Percentiles rank a stretch among this genome's conserved stretches.
These are phyloP conservation scores for Orthonyx spaldingii DNA, from an alignment of 2,113 vertebrate genomes.

Conservation along the genomic window DNA sequence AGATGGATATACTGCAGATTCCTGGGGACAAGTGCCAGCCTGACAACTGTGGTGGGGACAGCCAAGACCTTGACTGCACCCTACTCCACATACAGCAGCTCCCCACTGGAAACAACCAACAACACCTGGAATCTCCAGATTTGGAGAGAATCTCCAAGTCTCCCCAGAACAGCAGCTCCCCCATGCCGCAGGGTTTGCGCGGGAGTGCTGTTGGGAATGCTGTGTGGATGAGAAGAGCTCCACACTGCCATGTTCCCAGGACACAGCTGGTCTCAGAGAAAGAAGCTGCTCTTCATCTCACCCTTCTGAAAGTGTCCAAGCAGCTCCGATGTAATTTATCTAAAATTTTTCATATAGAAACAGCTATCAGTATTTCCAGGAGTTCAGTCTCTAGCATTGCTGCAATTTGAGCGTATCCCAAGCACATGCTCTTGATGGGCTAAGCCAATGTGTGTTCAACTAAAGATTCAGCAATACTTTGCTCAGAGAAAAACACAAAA, in stretches of 20 bases:
- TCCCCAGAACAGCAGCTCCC: not conserved
- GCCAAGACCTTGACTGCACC: not conserved
- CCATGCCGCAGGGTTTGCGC: rapidly evolving
- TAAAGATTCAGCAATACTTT: not conserved
- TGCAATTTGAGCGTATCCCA: rapidly evolving
- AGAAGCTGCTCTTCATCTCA: not conserved
- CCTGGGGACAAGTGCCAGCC: not conserved
- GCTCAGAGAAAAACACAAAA: not conserved
- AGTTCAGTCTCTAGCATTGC: not conserved
- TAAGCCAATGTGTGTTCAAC: rapidly evolving
- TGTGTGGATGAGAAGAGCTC: not conserved
- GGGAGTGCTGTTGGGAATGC: not conserved
- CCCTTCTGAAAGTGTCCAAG: not conserved
- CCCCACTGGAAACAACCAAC: not conserved
- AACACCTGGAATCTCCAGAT: not conserved
- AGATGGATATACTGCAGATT: rapidly evolving
- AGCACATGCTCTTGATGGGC: not conserved
- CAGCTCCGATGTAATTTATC: not conserved
- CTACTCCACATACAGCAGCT: not conserved
- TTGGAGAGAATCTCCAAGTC: no score
- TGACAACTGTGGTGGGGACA: not conserved
- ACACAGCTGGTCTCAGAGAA: not conserved
- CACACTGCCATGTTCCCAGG: rapidly evolving
- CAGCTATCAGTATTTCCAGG: not conserved
- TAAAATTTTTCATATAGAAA: not conserved